These are phyloP conservation scores for Harmothoe impar DNA, from an alignment of 2,888 invertebrate species.

Conservation along the genomic window DNA sequence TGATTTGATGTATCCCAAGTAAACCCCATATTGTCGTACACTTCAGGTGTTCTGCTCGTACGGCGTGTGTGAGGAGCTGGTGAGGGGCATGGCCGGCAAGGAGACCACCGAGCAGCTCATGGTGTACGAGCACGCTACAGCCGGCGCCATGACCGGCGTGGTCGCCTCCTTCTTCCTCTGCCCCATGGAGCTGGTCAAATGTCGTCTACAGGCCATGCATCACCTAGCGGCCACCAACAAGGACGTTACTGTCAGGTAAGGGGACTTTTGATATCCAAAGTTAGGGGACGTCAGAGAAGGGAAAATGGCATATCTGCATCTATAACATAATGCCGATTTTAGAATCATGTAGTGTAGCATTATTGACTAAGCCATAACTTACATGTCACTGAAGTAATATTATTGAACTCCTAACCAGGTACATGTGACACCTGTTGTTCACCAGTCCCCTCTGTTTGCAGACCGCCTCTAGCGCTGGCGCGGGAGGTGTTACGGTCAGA, in stretches of 20 bases:
- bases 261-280: background rate
- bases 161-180: constrained; percentile 68
- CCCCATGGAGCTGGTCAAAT: constrained; percentile 70
- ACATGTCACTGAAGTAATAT: too few species aligned
- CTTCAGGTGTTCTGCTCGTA: constrained; percentile 68
- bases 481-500: constrained; percentile 63
- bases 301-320: too few species aligned
- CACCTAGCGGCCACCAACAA: constrained; percentile 51
- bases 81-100: background rate
- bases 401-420: too few species aligned
- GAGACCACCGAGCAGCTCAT: constrained; percentile 63
- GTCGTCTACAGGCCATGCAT: constrained; percentile 68
- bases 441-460: constrained; percentile 27
- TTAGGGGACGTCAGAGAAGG: too few species aligned
- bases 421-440: too few species aligned
- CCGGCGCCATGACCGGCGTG: constrained; percentile 70
- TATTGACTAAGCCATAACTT: too few species aligned
- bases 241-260: background rate
- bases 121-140: constrained; percentile 66
- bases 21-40: too few species aligned
- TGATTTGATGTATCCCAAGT: too few species aligned
- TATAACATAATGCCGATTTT: too few species aligned
- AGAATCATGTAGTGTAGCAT: too few species aligned
- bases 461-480: constrained; percentile 58
- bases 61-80: constrained; percentile 68